Conservation (phyloP, 2,888 invertebrate genomes). For the Selenia dentaria region DNA sequence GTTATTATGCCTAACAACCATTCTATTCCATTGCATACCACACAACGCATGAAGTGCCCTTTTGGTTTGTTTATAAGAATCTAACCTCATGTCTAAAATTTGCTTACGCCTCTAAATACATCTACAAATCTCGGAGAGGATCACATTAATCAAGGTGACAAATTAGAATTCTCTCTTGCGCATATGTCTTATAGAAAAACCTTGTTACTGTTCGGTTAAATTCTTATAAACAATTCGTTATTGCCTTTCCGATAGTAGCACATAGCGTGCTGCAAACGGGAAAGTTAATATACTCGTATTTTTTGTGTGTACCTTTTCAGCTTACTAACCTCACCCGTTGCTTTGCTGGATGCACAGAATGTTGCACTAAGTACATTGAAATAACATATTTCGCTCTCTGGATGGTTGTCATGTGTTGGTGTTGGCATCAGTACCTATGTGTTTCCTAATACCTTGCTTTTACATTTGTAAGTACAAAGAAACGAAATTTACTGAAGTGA, state of each 20-base stretch:
- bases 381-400: constrained; percentile 6
- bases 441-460: not conserved
- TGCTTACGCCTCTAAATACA: no score
- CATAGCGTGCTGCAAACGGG: constrained; percentile 5
- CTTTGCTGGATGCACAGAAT: constrained; percentile 31
- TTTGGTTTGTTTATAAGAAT: not conserved
- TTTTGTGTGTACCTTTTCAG: constrained; percentile 32
- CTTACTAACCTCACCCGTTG: constrained; percentile 27
- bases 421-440: constrained; percentile 3
- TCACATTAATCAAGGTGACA: no score
- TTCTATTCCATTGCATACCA: constrained; percentile 27
- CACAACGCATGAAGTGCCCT: constrained; percentile 29
- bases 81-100: not conserved
- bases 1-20: constrained; percentile 18
- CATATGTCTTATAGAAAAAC: no score
- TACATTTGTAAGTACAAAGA: no score
- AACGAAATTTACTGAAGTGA: no score
- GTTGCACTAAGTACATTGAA: constrained; percentile 6
- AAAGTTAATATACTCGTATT: constrained; percentile 21
- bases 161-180: no score
- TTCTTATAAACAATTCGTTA: constrained; percentile 17
- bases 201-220: constrained; percentile 2
- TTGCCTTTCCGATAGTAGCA: constrained; percentile 5
- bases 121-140: no score
- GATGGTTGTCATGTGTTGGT: constrained; percentile 17